Evolutionary conservation across 1,140 invertebrate genomes (phyloP), one percentile per base, ranked within the genome.

Genomic region (Triops longicaudatus): DNA sequence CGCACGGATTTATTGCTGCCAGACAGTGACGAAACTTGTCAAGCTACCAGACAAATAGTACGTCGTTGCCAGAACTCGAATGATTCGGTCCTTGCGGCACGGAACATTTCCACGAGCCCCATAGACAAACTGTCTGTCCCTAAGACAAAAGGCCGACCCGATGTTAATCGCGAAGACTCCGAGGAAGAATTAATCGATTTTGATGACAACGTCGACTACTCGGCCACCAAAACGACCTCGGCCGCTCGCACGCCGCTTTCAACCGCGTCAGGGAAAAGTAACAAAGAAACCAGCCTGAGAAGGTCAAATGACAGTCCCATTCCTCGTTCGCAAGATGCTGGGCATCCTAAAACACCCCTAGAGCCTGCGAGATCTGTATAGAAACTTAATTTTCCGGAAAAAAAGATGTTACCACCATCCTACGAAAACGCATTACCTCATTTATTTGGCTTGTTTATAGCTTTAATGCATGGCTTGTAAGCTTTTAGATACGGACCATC

Each of bases 31-130:
- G 50, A 1, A n/a, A 22, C 14, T 22, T 63, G 50, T 63, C 50
- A 63, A 63, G 50, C 50, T 14, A 63, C 50, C 50, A 63, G 50
- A 63, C 50, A 63, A 63, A 63, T 63, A 63, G 22, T 63, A 63
- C 50, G 50, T 63, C 50, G 50, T 63, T 63, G 50, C 14, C 50
- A 63, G 50, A 14, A 63, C 7, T 22, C 50, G 22, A 1, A 37
- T 7, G 31, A 17, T 22, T 6, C 50, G 10, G 50, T 14, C 50
- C n/a, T 63, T 14, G 22, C 50, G 22, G 17, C 14, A 22, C 50
- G 50, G 22, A 63, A 63, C 22, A 14, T 14, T 63, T 63, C 50
- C 22, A 63, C 50, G 10, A 7, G 31, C 31, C n/a, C n/a, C n/a
- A 14, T 14, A 63, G 50, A 12, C 22, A 14, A 63, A 63, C 7